Conservation (phyloP, 2,113 vertebrate genomes). For the Thamnophis sirtalis region DNA sequence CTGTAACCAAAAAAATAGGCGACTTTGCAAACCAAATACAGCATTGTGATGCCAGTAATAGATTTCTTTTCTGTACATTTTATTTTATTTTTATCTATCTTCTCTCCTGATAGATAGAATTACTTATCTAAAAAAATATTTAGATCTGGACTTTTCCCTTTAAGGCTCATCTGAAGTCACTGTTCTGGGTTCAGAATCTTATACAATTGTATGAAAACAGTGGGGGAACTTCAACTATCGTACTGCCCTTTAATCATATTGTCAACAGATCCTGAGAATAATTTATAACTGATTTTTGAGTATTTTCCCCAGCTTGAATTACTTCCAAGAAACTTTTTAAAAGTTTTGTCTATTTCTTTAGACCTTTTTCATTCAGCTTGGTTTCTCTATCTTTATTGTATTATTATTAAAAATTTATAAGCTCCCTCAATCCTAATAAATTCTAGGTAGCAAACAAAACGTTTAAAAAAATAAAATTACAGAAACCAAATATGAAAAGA, state of each 20-base stretch:
- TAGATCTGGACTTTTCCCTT: background rate
- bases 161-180: background rate
- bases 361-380: background rate
- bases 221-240: background rate
- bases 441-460: background rate
- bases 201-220: background rate
- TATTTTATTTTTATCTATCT: background rate
- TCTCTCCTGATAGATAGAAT: background rate
- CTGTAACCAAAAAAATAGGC: too few relatives aligned
- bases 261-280: background rate
- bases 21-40: background rate
- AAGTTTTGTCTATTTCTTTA: background rate
- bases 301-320: background rate
- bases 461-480: background rate
- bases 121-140: background rate
- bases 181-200: background rate
- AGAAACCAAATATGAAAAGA: background rate
- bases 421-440: background rate
- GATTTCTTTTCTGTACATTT: background rate
- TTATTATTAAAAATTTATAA: background rate
- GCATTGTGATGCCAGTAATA: background rate
- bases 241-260: background rate
- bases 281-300: background rate
- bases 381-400: background rate
- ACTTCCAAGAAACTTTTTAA: background rate